These are phyloP conservation scores for Stomorhina lunata DNA, from an alignment of 2,888 invertebrate species.

Conservation along the genomic window DNA sequence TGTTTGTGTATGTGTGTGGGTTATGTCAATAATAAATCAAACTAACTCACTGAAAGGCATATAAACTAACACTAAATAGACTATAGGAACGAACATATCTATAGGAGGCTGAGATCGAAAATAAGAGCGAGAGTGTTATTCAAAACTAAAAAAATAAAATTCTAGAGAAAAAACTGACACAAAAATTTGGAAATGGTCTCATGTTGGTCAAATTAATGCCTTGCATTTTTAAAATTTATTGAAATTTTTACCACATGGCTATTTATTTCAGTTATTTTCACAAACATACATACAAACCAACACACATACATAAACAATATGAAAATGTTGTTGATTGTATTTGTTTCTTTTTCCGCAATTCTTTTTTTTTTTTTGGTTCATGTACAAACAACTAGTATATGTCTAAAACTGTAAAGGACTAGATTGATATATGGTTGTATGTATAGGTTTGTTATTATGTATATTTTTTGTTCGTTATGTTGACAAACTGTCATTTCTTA, in stretches of 20 bases:
- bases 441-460: slow-evolving; percentile 30
- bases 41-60: slow-evolving; percentile 60
- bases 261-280: slow-evolving; percentile 56
- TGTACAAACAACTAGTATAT: slow-evolving; percentile 6
- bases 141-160: slow-evolving; percentile 19
- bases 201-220: slow-evolving; percentile 63
- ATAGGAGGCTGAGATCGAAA: background rate
- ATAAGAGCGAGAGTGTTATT: slow-evolving; percentile 30
- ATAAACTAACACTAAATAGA: slow-evolving; percentile 25
- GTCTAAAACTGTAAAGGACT: background rate
- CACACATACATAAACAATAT: background rate
- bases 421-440: slow-evolving; percentile 28
- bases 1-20: slow-evolving; percentile 40
- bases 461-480: slow-evolving; percentile 45
- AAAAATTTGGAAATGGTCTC: slow-evolving; percentile 44
- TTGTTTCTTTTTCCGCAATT: no score
- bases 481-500: slow-evolving; percentile 62
- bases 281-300: background rate
- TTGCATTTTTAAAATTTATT: slow-evolving; percentile 64
- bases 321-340: slow-evolving; percentile 13
- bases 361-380: no score
- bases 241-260: slow-evolving; percentile 63
- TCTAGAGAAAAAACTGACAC: slow-evolving; percentile 18
- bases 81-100: background rate
- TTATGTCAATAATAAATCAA: slow-evolving; percentile 67